phyloP scores from a whole-genome alignment of 2,113 vertebrate species.

The Varanus komodoensis region DNA sequence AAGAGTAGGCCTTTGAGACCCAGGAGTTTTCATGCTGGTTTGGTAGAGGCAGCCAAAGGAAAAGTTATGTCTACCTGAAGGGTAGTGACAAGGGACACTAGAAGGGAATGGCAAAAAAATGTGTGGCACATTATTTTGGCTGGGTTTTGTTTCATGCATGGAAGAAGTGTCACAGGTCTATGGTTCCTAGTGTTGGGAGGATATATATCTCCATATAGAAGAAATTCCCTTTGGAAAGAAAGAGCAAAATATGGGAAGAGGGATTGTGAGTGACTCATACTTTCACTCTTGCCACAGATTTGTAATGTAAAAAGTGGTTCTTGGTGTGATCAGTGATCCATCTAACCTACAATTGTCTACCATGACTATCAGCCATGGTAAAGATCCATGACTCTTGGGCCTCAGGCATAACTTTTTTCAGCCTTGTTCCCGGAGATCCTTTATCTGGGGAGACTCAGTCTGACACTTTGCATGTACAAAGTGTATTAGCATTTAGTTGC shows the following conservation, averaged over 20 bases:
- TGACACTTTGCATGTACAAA: not conserved
- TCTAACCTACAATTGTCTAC: not conserved
- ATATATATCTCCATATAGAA: not conserved
- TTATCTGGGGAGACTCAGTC: not conserved
- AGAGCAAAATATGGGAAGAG: not conserved
- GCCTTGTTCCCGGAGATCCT: not conserved
- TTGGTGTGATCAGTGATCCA: not conserved
- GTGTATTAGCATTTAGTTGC: not conserved
- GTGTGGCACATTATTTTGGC: no score
- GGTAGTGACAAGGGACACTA: no score
- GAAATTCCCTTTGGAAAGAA: not conserved
- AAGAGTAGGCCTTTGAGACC: no score
- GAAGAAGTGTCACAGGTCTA: no score
- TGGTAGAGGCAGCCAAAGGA: no score
- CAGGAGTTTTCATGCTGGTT: no score
- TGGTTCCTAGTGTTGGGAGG: not conserved
- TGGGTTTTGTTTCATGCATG: no score
- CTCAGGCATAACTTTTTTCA: not conserved
- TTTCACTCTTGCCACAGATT: not conserved
- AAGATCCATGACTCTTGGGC: no score
- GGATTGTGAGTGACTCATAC: no score
- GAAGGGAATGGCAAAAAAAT: no score
- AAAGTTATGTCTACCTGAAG: no score
- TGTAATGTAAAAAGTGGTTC: not conserved
- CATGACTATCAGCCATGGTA: not conserved